Evolutionary conservation across 2,888 invertebrate genomes (phyloP).

Genomic region (Harpagoxenus sublaevis): DNA sequence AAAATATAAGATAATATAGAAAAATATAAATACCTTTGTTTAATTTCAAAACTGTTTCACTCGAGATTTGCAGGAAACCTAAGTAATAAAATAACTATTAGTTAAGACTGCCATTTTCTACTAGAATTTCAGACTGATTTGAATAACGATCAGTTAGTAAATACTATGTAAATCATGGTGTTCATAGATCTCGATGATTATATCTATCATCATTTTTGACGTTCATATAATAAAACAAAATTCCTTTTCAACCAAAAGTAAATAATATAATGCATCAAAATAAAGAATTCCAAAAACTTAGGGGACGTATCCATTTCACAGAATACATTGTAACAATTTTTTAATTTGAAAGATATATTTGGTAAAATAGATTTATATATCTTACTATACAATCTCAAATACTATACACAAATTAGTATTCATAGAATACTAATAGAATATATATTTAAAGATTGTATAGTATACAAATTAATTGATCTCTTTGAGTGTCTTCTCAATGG

Average conservation of each 20-base stretch:
- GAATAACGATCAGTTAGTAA: slow-evolving; percentile 21
- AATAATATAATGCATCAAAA: not conserved
- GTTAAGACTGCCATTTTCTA: not conserved
- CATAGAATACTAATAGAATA: too few species aligned
- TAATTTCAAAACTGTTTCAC: not conserved
- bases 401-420: too few species aligned
- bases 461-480: not conserved
- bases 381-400: too few species aligned
- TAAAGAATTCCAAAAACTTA: not conserved
- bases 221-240: not conserved
- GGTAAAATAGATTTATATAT: too few species aligned
- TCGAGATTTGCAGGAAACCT: not conserved
- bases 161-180: slow-evolving; percentile 25
- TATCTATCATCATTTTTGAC: not conserved
- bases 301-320: too few species aligned
- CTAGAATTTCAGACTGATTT: not conserved
- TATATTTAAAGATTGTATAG: too few species aligned
- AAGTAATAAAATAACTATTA: slow-evolving; percentile 1
- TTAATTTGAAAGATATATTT: not conserved
- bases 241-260: not conserved
- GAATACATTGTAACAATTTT: not conserved
- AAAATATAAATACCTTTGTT: slow-evolving; percentile 22
- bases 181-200: slow-evolving; percentile 34
- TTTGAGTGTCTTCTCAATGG: not conserved
- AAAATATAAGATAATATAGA: not conserved